Percentiles rank a stretch among this genome's conserved stretches.
phyloP scores from a whole-genome alignment of 2,797 vertebrate genomes.

The Amblyopsis hoosieri region DNA sequence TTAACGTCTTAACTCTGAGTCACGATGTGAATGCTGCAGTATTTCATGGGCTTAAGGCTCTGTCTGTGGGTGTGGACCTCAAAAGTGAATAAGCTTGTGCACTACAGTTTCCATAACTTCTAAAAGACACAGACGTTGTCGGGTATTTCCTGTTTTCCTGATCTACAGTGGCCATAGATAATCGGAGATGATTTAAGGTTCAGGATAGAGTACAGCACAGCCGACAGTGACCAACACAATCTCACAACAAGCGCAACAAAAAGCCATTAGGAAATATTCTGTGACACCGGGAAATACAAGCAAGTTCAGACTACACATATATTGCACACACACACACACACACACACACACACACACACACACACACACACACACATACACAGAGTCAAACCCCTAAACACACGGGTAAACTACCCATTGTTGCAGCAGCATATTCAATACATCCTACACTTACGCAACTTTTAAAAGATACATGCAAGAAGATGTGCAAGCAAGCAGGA shows the following conservation, averaged over 20 bases:
- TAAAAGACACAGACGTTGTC: constrained; percentile 19
- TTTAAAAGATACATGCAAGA: too few relatives aligned
- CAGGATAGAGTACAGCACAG: constrained; percentile 21
- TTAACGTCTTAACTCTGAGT: constrained; percentile 24
- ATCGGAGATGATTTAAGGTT: constrained; percentile 53
- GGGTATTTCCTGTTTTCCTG: constrained; percentile 27
- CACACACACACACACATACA: background rate
- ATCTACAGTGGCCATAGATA: constrained; percentile 34
- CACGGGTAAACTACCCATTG: constrained; percentile 14
- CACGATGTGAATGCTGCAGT: constrained; percentile 12
- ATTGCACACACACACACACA: background rate
- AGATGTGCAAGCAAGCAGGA: constrained; percentile 17
- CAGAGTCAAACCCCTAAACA: constrained; percentile 6
- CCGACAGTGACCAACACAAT: constrained; percentile 32
- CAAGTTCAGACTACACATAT: constrained; percentile 3
- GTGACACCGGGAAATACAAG: constrained; percentile 67
- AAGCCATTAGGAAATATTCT: constrained; percentile 52
- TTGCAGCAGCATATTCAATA: background rate
- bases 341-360: constrained; percentile 5
- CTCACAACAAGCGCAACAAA: constrained; percentile 29
- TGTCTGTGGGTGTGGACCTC: constrained; percentile 18
- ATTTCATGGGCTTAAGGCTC: constrained; percentile 29
- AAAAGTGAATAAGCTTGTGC: constrained; percentile 17
- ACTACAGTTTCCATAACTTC: constrained; percentile 6
- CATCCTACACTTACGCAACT: background rate